phyloP scores from a whole-genome alignment of 2,113 vertebrate species.

The Riparia riparia region DNA sequence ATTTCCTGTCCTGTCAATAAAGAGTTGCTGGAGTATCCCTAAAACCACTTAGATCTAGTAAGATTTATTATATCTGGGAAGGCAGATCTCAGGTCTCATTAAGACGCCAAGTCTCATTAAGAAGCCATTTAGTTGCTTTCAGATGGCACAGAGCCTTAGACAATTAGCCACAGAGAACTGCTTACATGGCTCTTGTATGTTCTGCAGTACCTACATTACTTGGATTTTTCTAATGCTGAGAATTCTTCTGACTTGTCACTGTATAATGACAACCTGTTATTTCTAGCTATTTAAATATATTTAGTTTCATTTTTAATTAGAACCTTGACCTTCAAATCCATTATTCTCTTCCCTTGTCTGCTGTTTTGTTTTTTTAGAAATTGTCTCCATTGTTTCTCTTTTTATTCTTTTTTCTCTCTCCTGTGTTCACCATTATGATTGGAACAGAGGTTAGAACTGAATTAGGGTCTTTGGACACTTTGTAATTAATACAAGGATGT shows the following conservation, averaged over 20 bases:
- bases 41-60: background rate
- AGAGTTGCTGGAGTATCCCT: background rate
- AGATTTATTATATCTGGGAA: background rate
- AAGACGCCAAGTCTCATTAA: background rate
- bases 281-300: background rate
- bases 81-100: background rate
- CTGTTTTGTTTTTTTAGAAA: background rate
- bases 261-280: background rate
- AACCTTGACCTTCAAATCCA: background rate
- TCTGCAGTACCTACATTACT: background rate
- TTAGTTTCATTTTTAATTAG: background rate
- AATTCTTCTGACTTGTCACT: background rate
- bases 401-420: background rate
- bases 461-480: background rate
- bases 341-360: background rate
- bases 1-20: background rate
- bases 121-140: background rate
- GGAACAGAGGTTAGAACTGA: background rate
- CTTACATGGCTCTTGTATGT: background rate
- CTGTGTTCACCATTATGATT: background rate
- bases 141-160: background rate
- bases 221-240: background rate
- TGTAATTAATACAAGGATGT: background rate
- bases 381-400: rapidly evolving
- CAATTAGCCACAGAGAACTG: background rate